phyloP scores from a whole-genome alignment of 2,888 invertebrate genomes.

The Agrilus mali region DNA sequence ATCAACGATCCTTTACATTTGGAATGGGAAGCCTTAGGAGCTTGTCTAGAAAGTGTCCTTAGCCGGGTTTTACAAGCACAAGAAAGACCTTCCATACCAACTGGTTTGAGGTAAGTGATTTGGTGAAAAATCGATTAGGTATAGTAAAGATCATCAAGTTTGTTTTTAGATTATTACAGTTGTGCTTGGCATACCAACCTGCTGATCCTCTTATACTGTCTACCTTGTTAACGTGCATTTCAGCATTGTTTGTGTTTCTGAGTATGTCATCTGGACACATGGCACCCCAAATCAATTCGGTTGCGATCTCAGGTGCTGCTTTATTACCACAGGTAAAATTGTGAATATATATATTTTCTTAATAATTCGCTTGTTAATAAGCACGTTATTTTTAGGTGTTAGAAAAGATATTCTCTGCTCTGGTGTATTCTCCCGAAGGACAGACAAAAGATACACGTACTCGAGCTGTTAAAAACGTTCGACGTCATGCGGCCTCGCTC shows the following conservation, averaged over 20 bases:
- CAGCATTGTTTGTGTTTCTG: constrained; percentile 81
- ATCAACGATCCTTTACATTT: constrained; percentile 56
- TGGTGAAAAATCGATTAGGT: too few relatives aligned
- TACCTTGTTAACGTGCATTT: constrained; percentile 78
- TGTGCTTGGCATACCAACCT: constrained; percentile 64
- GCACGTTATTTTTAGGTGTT: constrained; percentile 27
- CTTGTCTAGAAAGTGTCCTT: constrained; percentile 70
- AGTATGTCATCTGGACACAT: constrained; percentile 77
- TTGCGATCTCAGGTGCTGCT: constrained; percentile 50
- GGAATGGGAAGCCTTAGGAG: constrained; percentile 75
- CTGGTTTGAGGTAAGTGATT: constrained; percentile 43
- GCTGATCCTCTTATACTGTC: constrained; percentile 72
- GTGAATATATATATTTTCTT: not conserved
- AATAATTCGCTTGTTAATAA: not conserved
- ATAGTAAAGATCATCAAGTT: too few relatives aligned
- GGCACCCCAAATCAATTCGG: constrained; percentile 41
- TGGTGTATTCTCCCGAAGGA: constrained; percentile 59
- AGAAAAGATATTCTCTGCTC: constrained; percentile 78
- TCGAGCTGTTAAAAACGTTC: constrained; percentile 68
- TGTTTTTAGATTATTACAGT: constrained; percentile 47
- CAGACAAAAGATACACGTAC: constrained; percentile 50
- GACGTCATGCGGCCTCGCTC: constrained; percentile 79
- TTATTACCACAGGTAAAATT: constrained; percentile 55
- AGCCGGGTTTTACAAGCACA: constrained; percentile 61
- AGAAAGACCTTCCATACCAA: constrained; percentile 61